Conservation (phyloP, 1,140 invertebrate species). For the Hypothenemus hampei region DNA sequence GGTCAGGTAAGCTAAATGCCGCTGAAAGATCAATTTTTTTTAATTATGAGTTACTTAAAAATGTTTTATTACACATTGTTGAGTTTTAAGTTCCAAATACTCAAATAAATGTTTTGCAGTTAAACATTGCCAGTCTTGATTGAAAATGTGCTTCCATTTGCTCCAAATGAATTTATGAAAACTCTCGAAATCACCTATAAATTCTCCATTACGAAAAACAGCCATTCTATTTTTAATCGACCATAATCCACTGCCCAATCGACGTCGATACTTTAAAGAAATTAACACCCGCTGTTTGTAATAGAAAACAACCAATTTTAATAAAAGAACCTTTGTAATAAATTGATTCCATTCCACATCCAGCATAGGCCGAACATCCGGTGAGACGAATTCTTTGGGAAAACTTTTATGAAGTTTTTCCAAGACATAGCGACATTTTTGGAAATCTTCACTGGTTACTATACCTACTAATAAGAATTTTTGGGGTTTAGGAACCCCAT, state of each 20-base stretch:
- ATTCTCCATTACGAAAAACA: conserved; percentile 45
- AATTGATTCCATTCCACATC: conserved; percentile 40
- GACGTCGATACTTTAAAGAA: conserved; percentile 20
- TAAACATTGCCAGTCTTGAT: conserved; percentile 45
- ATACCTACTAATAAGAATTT: conserved; percentile 33
- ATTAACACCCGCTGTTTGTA: neutral
- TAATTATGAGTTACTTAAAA: neutral
- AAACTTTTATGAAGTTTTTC: conserved; percentile 30
- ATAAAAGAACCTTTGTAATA: conserved; percentile 32
- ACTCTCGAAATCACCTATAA: conserved; percentile 47
- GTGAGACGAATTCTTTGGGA: conserved; percentile 32
- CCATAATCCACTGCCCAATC: conserved; percentile 31
- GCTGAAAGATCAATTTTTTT: conserved; percentile 42
- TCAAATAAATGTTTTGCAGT: conserved; percentile 42
- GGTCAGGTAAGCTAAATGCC: conserved; percentile 49
- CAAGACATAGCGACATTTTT: conserved; percentile 33
- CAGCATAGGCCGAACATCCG: conserved; percentile 37
- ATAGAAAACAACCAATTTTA: conserved; percentile 22
- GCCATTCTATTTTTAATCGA: conserved; percentile 39
- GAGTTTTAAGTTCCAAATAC: conserved; percentile 29
- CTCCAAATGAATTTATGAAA: conserved; percentile 44
- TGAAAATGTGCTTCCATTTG: conserved; percentile 44
- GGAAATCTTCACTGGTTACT: conserved; percentile 33
- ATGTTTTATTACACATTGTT: conserved; percentile 31
- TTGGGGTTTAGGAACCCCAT: conserved; percentile 1